A percentile compares a stretch with the other conserved stretches of the same genome.
Evolutionary conservation across 2,113 vertebrate genomes (phyloP).

Genomic region (Arothron firmamentum): DNA sequence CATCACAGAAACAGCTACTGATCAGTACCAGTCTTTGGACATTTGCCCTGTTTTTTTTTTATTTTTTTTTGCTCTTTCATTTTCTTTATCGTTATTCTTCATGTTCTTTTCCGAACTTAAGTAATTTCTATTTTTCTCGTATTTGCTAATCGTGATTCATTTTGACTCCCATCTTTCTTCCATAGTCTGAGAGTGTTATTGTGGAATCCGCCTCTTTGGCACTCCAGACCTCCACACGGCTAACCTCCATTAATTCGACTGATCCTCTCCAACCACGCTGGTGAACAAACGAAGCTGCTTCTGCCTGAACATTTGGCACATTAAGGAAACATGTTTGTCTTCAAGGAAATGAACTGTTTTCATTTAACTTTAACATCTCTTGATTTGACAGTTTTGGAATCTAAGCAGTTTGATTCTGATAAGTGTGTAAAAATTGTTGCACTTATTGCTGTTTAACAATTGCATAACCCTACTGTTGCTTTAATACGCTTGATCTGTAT

Average conservation of each 20-base stretch:
- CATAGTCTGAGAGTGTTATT: neutral
- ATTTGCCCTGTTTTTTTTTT: conserved; percentile 27
- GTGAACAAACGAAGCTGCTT: too few species aligned
- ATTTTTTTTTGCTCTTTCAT: conserved; percentile 18
- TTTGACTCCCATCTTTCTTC: neutral
- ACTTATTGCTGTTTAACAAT: conserved; percentile 49
- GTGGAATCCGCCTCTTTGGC: neutral
- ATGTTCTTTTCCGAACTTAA: neutral
- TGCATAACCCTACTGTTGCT: conserved; percentile 38
- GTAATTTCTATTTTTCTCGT: neutral
- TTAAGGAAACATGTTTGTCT: too few species aligned
- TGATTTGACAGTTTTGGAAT: too few species aligned
- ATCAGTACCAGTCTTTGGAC: conserved; percentile 70
- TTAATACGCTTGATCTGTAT: conserved; percentile 43
- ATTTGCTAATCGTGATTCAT: neutral
- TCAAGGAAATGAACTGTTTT: too few species aligned
- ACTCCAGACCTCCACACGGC: neutral
- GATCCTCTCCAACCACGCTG: too few species aligned
- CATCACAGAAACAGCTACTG: conserved; percentile 75
- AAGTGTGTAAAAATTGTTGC: conserved; percentile 42
- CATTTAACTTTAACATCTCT: too few species aligned
- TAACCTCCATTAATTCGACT: too few species aligned
- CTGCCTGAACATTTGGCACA: too few species aligned
- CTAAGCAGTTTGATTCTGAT: neutral
- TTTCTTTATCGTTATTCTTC: conserved; percentile 32